Conservation (phyloP, 2,888 invertebrate species). For the Polia nebulosa region DNA sequence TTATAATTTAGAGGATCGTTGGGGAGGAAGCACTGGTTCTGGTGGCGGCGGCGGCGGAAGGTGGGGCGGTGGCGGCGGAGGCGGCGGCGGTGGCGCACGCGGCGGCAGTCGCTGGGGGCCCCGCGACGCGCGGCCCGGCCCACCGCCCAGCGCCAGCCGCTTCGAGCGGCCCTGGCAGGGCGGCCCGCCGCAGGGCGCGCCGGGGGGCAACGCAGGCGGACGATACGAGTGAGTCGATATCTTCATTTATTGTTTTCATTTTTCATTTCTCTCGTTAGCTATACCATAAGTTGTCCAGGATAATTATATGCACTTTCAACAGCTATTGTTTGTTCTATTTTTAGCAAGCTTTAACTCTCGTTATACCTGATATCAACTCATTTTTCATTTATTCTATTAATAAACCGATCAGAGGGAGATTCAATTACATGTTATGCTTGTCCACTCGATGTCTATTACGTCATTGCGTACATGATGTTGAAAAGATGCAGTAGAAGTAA, state of each 20-base stretch:
- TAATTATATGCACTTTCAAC: too few relatives aligned
- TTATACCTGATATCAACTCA: too few relatives aligned
- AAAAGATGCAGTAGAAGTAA: too few relatives aligned
- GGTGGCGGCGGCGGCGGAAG: slow-evolving; percentile 70
- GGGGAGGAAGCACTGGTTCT: too few relatives aligned
- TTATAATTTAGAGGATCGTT: slow-evolving; percentile 78
- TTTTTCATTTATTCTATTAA: too few relatives aligned
- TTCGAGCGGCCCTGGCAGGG: slow-evolving; percentile 70
- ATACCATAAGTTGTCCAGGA: too few relatives aligned
- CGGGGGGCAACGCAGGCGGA: not conserved
- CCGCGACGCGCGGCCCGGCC: slow-evolving; percentile 62
- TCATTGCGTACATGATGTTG: too few relatives aligned
- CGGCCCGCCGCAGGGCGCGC: slow-evolving; percentile 42
- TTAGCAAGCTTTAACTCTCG: too few relatives aligned
- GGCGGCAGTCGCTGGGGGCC: slow-evolving; percentile 74
- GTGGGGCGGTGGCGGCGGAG: slow-evolving; percentile 70
- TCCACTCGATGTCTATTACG: too few relatives aligned
- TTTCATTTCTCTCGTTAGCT: not conserved
- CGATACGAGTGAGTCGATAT: slow-evolving; percentile 52
- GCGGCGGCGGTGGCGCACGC: slow-evolving; percentile 77
- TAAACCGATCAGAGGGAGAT: too few relatives aligned
- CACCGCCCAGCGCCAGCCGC: slow-evolving; percentile 59
- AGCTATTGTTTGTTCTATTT: too few relatives aligned
- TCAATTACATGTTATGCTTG: too few relatives aligned
- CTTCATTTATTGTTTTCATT: not conserved